Conservation (phyloP, 92 coral and sea anemone species). For the Micromussa lordhowensis region DNA sequence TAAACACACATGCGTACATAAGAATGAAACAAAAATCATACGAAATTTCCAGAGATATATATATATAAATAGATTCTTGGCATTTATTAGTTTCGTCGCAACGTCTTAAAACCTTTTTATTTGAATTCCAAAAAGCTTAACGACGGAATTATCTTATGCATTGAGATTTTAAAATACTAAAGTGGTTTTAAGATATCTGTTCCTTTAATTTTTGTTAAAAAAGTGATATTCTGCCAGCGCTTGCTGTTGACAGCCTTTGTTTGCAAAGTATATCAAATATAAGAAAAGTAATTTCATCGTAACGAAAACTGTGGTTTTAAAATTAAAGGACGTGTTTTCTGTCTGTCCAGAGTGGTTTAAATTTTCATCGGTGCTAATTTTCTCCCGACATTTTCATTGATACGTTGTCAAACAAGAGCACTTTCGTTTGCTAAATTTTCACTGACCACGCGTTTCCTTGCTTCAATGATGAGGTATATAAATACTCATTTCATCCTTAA, state of each 20-base stretch:
- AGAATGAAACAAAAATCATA: neutral
- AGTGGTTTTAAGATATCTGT: neutral
- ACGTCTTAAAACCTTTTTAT: neutral
- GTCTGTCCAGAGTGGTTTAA: neutral
- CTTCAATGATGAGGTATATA: neutral
- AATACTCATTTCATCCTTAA: neutral
- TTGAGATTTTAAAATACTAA: neutral
- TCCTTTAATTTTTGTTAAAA: neutral
- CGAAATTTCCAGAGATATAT: neutral
- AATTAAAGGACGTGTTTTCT: neutral
- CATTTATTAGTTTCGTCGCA: neutral
- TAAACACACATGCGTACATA: neutral
- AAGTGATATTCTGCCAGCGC: neutral
- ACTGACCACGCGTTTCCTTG: neutral
- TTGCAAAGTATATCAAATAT: neutral
- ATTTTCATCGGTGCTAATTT: conserved; percentile 23
- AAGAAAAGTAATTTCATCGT: conserved; percentile 8
- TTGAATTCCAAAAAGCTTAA: neutral
- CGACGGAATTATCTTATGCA: neutral
- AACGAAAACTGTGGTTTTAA: conserved; percentile 13
- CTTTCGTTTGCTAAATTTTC: neutral
- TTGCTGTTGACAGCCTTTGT: neutral
- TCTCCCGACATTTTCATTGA: neutral
- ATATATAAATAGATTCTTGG: neutral
- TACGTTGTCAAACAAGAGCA: conserved; percentile 8